phyloP scores from a whole-genome alignment of 2,888 invertebrate species.

The Drosophila phalerata region DNA sequence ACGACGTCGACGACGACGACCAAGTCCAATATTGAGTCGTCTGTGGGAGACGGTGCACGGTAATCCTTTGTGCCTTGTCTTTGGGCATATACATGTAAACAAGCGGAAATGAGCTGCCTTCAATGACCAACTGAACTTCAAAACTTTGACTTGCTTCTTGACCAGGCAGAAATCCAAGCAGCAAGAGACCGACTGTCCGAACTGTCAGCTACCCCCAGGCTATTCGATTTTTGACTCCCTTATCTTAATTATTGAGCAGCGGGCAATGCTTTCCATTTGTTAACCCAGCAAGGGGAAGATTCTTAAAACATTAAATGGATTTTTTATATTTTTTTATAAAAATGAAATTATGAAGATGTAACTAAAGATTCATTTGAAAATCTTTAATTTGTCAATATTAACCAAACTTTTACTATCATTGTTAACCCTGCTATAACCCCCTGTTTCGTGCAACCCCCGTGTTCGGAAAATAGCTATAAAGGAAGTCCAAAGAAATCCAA shows the following conservation, averaged over 20 bases:
- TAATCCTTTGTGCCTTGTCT: constrained; percentile 77
- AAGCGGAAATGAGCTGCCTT: constrained; percentile 63
- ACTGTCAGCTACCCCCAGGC: constrained; percentile 44
- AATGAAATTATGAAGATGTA: background rate
- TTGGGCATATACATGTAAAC: constrained; percentile 55
- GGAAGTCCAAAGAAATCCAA: constrained; percentile 49
- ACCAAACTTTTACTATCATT: background rate
- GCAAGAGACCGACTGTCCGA: background rate
- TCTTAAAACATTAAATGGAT: constrained; percentile 1
- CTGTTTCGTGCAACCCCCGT: background rate
- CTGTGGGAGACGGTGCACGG: constrained; percentile 25
- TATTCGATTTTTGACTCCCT: constrained; percentile 54
- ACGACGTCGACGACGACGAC: constrained; percentile 40
- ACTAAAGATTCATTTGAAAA: background rate
- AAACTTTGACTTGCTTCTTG: constrained; percentile 69
- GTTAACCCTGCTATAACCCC: background rate
- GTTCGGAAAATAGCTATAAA: constrained; percentile 35
- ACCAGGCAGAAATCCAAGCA: constrained; percentile 34
- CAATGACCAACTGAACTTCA: constrained; percentile 83
- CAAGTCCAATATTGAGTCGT: constrained; percentile 13
- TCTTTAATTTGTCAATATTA: background rate
- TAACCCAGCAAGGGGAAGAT: constrained; percentile 9
- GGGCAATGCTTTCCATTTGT: constrained; percentile 8
- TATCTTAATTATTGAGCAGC: constrained; percentile 48
- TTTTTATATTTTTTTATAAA: constrained; percentile 2